These are phyloP conservation scores for Cyprinodon diabolis DNA, from an alignment of 2,797 vertebrate genomes.

Conservation along the genomic window DNA sequence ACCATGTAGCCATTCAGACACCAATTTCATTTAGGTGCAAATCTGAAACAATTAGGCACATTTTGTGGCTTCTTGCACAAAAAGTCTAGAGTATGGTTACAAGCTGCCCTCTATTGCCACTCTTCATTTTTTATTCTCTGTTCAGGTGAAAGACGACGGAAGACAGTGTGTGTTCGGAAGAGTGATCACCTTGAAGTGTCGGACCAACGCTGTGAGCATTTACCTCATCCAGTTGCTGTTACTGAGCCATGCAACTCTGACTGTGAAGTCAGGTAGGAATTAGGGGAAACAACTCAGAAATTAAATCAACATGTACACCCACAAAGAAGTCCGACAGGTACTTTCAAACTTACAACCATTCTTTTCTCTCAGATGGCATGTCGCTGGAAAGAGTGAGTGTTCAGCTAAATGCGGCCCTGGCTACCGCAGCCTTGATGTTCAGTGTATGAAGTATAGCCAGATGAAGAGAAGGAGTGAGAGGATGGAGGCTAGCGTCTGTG, in stretches of 20 bases:
- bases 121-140: slow-evolving; percentile 65
- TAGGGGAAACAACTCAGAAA: not conserved
- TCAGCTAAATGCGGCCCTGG: slow-evolving; percentile 91
- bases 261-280: slow-evolving; percentile 91
- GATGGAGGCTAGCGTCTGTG: slow-evolving; percentile 83
- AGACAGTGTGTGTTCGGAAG: slow-evolving; percentile 85
- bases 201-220: slow-evolving; percentile 89
- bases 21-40: not conserved
- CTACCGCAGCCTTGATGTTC: slow-evolving; percentile 86
- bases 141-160: slow-evolving; percentile 86
- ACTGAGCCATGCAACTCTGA: slow-evolving; percentile 89
- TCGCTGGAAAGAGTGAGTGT: slow-evolving; percentile 90
- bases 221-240: slow-evolving; percentile 74
- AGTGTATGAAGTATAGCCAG: slow-evolving; percentile 89
- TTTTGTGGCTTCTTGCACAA: not conserved
- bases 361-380: slow-evolving; percentile 84
- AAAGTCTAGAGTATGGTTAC: slow-evolving; percentile 12
- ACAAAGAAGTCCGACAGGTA: not conserved
- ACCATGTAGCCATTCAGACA: not conserved
- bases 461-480: slow-evolving; percentile 83
- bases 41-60: not conserved
- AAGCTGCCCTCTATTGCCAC: slow-evolving; percentile 51
- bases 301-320: not conserved
- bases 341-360: not conserved
- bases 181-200: slow-evolving; percentile 88